Evolutionary conservation across 1,140 invertebrate species (phyloP).

Genomic region (Drosophila lowei): DNA sequence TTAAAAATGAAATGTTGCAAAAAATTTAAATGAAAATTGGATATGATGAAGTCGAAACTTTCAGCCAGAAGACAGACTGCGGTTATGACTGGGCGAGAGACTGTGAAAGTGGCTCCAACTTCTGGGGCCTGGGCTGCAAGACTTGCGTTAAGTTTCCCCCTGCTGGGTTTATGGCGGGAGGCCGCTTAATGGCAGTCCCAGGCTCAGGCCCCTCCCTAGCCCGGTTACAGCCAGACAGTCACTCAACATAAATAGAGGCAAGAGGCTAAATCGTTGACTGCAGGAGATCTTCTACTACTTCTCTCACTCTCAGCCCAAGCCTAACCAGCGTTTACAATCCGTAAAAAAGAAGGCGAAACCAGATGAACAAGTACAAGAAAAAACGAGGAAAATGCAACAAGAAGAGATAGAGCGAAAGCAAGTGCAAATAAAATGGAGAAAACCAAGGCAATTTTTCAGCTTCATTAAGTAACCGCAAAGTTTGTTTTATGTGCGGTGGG

Average conservation of each 20-base stretch:
- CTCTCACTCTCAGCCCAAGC: no score
- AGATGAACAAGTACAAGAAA: constrained; percentile 27
- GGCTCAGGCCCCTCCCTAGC: neutral
- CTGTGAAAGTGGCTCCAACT: constrained; percentile 45
- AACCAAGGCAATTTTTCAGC: constrained; percentile 70
- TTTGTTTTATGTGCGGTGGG: constrained; percentile 67
- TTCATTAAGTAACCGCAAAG: constrained; percentile 73
- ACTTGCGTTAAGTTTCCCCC: constrained; percentile 11
- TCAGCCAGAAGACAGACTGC: constrained; percentile 12
- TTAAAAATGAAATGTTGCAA: constrained; percentile 63
- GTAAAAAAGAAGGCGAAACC: constrained; percentile 13
- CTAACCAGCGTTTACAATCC: constrained; percentile 50
- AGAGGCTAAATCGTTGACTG: constrained; percentile 7
- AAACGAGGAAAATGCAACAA: constrained; percentile 43
- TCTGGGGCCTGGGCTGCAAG: constrained; percentile 15
- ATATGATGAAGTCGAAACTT: constrained; percentile 45
- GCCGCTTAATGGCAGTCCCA: no score
- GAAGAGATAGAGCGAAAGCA: constrained; percentile 13
- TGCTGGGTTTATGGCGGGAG: constrained; percentile 24
- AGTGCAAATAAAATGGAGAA: constrained; percentile 67
- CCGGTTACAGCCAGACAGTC: constrained; percentile 44
- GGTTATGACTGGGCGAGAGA: constrained; percentile 45
- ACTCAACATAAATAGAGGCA: constrained; percentile 52
- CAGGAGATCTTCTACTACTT: no score
- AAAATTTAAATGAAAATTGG: constrained; percentile 56